These are phyloP conservation scores for Eristalis pertinax DNA, from an alignment of 2,888 invertebrate genomes.

Conservation along the genomic window DNA sequence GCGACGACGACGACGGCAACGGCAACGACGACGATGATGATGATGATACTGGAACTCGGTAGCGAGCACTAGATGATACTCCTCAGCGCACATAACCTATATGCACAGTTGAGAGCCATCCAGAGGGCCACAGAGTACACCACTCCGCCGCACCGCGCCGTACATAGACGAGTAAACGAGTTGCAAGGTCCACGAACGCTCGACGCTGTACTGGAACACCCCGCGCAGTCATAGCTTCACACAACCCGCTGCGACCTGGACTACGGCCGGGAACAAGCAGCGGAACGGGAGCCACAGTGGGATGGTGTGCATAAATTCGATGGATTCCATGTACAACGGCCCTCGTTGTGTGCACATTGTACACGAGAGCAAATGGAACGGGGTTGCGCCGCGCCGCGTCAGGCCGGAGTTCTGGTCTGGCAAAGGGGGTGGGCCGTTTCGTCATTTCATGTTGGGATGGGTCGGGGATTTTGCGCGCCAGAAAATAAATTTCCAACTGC, in stretches of 20 bases:
- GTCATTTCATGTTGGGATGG: constrained; percentile 72
- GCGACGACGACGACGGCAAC: constrained; percentile 15
- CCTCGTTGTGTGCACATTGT: neutral
- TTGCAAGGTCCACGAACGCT: constrained; percentile 81
- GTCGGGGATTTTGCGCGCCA: constrained; percentile 72
- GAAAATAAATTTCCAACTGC: constrained; percentile 58
- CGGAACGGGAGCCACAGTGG: neutral
- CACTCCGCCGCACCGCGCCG: constrained; percentile 8
- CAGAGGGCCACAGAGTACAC: constrained; percentile 41
- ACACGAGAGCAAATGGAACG: too few relatives aligned
- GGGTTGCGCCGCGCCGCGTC: neutral
- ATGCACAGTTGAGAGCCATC: constrained; percentile 43
- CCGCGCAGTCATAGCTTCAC: constrained; percentile 33
- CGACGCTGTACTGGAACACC: constrained; percentile 64
- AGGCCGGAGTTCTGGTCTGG: constrained; percentile 19
- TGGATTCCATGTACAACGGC: constrained; percentile 9
- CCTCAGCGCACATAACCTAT: constrained; percentile 51
- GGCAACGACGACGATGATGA: constrained; percentile 40
- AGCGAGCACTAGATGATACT: constrained; percentile 22
- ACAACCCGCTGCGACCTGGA: constrained; percentile 9
- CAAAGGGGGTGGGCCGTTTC: constrained; percentile 54
- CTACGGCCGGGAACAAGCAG: constrained; percentile 10
- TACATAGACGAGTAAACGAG: constrained; percentile 76
- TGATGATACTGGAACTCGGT: constrained; percentile 43
- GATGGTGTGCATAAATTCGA: constrained; percentile 52